Evolutionary conservation across 2,888 invertebrate genomes (phyloP).

Genomic region (Tenthredo distinguenda): DNA sequence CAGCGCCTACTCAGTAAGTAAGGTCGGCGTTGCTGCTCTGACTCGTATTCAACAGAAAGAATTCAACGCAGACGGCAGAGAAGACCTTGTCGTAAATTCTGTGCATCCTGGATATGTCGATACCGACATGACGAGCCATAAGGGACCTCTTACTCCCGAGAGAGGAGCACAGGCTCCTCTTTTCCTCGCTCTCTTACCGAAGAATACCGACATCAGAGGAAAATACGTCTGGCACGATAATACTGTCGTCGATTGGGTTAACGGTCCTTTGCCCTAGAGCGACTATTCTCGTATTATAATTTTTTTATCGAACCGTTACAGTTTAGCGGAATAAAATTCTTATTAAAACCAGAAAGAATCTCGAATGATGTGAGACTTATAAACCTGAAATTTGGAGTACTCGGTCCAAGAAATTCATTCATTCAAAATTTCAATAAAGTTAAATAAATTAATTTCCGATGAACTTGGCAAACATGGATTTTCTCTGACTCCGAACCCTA

Average conservation of each 20-base stretch:
- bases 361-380: background rate
- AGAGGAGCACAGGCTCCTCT: conserved; percentile 82
- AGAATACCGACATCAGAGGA: conserved; percentile 80
- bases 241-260: conserved; percentile 81
- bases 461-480: too few species aligned
- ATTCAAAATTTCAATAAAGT: background rate
- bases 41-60: conserved; percentile 84
- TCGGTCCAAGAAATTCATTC: background rate
- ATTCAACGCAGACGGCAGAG: conserved; percentile 77
- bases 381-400: background rate
- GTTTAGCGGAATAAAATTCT: too few species aligned
- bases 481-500: background rate
- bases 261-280: background rate
- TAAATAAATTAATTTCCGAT: background rate
- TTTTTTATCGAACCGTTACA: background rate
- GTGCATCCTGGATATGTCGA: conserved; percentile 89
- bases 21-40: conserved; percentile 87
- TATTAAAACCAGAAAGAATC: background rate
- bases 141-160: conserved; percentile 82
- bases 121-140: conserved; percentile 88
- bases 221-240: conserved; percentile 84
- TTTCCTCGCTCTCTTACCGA: conserved; percentile 81
- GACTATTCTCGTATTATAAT: background rate
- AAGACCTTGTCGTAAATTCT: conserved; percentile 85
- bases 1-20: conserved; percentile 86